A percentile compares a stretch with the other conserved stretches of the same genome.
Conservation (phyloP, 1,140 invertebrate genomes). For the Bombus pascuorum region DNA sequence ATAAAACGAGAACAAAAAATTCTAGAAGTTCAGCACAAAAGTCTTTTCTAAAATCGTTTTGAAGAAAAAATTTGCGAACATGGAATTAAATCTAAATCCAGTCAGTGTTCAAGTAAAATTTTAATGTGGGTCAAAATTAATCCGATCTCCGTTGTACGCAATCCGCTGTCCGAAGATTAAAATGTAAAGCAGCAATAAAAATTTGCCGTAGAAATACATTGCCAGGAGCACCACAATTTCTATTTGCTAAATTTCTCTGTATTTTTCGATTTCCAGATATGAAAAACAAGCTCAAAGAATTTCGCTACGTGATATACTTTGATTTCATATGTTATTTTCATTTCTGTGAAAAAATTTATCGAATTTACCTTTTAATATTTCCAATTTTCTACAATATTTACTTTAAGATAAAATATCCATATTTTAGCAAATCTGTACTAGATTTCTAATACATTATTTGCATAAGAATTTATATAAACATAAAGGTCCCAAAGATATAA, state of each 20-base stretch:
- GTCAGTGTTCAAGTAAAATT: not conserved
- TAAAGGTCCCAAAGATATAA: not conserved
- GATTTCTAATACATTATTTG: not conserved
- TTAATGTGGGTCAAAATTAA: conserved; percentile 15
- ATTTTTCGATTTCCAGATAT: not conserved
- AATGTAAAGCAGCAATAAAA: conserved; percentile 11
- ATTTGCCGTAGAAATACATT: not conserved
- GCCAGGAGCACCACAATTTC: not conserved
- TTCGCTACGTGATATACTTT: no score
- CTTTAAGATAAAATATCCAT: not conserved
- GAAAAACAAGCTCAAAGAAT: not conserved
- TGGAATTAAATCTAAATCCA: not conserved
- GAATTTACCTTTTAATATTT: not conserved
- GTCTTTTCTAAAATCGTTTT: not conserved
- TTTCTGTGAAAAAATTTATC: no score
- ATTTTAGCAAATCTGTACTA: no score
- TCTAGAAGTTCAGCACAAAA: not conserved
- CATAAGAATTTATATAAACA: not conserved
- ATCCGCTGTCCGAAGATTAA: conserved; percentile 10
- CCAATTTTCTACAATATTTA: not conserved
- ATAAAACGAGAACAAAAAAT: not conserved
- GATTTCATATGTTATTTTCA: no score
- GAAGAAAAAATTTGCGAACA: not conserved
- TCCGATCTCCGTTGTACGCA: not conserved
- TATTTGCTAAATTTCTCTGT: not conserved